Percentiles rank a stretch among this genome's conserved stretches.
Conservation (phyloP, 2,113 vertebrate genomes). For the Pristiophorus japonicus region DNA sequence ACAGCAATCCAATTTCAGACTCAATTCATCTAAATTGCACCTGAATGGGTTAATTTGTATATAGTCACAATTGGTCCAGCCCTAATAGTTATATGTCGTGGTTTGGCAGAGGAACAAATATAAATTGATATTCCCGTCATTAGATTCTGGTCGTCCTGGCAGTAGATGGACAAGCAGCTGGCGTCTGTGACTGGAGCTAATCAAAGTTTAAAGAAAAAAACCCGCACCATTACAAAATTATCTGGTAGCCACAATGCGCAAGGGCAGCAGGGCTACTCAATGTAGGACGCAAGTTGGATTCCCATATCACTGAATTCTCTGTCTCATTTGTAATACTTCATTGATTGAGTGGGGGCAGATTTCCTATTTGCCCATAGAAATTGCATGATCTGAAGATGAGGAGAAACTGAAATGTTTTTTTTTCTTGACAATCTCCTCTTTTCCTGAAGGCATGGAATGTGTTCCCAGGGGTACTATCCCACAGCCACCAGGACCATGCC, state of each 20-base stretch:
- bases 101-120: not conserved
- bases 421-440: not conserved
- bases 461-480: not conserved
- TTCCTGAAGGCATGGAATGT: not conserved
- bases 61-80: not conserved
- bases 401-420: not conserved
- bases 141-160: not conserved
- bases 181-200: not conserved
- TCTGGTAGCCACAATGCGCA: not conserved
- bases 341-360: no score
- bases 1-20: not conserved
- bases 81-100: not conserved
- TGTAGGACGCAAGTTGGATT: not conserved
- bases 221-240: not conserved
- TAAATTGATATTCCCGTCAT: not conserved
- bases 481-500: not conserved
- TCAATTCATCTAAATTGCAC: not conserved
- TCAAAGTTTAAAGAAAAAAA: not conserved
- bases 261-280: not conserved
- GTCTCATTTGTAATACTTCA: no score
- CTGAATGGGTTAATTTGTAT: not conserved
- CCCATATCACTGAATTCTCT: not conserved
- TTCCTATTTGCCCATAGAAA: not conserved
- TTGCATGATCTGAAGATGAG: not conserved
- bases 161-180: not conserved